Conservation (phyloP, 2,797 vertebrate species). For the Anguilla anguilla region DNA sequence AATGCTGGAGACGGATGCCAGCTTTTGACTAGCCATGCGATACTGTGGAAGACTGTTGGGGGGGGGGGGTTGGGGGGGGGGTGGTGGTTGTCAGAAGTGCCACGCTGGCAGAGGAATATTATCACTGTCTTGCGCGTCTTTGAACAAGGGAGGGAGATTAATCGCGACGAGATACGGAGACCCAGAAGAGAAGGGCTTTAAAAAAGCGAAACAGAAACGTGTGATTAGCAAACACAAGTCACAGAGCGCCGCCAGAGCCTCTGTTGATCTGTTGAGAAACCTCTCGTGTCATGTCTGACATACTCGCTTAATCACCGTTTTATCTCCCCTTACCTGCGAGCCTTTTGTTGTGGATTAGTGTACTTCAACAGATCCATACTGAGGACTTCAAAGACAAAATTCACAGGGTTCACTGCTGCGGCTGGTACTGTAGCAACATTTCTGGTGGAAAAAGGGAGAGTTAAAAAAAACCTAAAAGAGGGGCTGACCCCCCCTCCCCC, state of each 20-base stretch:
- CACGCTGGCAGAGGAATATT: constrained; percentile 9
- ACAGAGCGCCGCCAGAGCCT: neutral
- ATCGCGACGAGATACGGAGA: constrained; percentile 8
- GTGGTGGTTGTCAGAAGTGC: neutral
- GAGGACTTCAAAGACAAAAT: neutral
- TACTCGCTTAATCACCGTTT: neutral
- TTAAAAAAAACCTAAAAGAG: neutral
- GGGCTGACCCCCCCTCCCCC: neutral
- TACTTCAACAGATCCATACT: neutral
- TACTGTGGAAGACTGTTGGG: neutral
- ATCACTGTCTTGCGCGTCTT: neutral
- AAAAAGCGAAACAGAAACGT: constrained; percentile 30
- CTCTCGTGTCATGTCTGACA: neutral
- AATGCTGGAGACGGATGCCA: neutral
- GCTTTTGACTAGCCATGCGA: neutral
- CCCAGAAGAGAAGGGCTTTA: constrained; percentile 25
- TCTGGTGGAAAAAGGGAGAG: neutral
- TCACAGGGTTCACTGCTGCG: neutral
- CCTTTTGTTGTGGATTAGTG: constrained; percentile 14
- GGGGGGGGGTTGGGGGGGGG: neutral
- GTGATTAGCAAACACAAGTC: constrained; percentile 23
- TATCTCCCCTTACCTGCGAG: constrained; percentile 1
- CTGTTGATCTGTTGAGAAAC: constrained; percentile 2
- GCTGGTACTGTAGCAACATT: neutral
- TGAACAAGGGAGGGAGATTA: constrained; percentile 10